These are phyloP conservation scores for Endotricha flammealis DNA, from an alignment of 2,888 invertebrate species.

Conservation along the genomic window DNA sequence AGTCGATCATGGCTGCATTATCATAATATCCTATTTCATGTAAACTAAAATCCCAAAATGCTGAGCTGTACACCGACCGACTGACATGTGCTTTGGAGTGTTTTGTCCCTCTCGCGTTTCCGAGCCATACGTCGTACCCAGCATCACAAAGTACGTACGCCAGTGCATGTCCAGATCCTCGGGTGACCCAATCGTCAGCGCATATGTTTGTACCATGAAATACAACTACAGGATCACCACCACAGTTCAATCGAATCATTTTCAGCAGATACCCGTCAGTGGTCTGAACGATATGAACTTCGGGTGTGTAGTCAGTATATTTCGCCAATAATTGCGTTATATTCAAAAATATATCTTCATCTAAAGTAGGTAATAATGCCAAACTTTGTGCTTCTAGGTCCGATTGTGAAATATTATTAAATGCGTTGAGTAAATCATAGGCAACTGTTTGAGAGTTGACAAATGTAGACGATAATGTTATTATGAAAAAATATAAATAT, in stretches of 20 bases:
- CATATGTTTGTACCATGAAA: no score
- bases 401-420: no score
- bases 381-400: no score
- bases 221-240: no score
- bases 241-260: constrained; percentile 14
- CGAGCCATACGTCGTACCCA: not conserved
- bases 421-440: no score
- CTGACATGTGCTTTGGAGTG: not conserved
- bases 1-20: not conserved
- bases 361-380: not conserved
- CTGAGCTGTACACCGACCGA: not conserved
- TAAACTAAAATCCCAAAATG: not conserved
- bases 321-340: not conserved
- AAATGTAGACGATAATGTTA: no score
- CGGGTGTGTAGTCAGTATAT: not conserved
- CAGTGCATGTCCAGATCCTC: not conserved
- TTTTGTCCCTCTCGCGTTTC: not conserved
- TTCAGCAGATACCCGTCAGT: constrained; percentile 10
- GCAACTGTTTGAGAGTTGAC: no score
- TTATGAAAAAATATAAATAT: no score
- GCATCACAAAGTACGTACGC: not conserved
- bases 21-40: not conserved
- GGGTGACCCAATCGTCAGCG: not conserved
- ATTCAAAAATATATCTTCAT: not conserved
- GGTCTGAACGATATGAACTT: not conserved